Conservation (phyloP, 2,888 invertebrate species). For the Chrysolina americana region DNA sequence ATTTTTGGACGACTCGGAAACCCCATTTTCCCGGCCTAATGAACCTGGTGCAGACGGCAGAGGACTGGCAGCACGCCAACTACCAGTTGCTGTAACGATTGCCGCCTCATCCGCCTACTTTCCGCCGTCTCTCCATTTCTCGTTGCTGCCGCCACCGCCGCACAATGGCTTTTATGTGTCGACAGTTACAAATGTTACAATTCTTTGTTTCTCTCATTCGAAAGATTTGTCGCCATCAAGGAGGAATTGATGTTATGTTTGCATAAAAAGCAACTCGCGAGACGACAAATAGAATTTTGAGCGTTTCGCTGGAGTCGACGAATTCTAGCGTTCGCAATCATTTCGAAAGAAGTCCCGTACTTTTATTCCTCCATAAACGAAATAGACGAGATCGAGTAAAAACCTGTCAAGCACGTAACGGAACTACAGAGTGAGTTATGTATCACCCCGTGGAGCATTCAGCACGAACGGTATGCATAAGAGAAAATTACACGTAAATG, state of each 20-base stretch:
- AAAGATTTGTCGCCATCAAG: slow-evolving; percentile 26
- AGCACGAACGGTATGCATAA: too few relatives aligned
- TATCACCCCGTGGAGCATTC: too few relatives aligned
- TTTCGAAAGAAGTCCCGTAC: background rate
- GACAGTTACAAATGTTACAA: slow-evolving; percentile 34
- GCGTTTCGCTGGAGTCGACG: slow-evolving; percentile 1
- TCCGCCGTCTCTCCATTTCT: slow-evolving; percentile 2
- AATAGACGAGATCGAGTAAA: too few relatives aligned
- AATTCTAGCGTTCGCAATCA: background rate
- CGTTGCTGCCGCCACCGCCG: background rate
- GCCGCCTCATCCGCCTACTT: slow-evolving; percentile 20
- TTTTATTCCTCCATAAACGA: background rate
- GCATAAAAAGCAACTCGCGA: slow-evolving; percentile 1
- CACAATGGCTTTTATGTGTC: slow-evolving; percentile 27
- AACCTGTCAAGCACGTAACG: too few relatives aligned
- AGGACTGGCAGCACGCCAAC: slow-evolving; percentile 19
- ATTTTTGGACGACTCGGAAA: background rate
- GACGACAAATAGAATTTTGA: slow-evolving; percentile 7
- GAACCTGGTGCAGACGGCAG: slow-evolving; percentile 1
- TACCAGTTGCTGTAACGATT: slow-evolving; percentile 23
- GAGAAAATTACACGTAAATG: too few relatives aligned
- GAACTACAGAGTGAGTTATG: too few relatives aligned
- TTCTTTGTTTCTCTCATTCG: slow-evolving; percentile 30
- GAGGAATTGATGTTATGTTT: slow-evolving; percentile 1
- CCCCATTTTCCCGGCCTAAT: background rate